Percentiles rank a stretch among this genome's conserved stretches.
These are phyloP conservation scores for Melanotaenia pygmaea DNA, from an alignment of 2,797 vertebrate species.

Conservation along the genomic window DNA sequence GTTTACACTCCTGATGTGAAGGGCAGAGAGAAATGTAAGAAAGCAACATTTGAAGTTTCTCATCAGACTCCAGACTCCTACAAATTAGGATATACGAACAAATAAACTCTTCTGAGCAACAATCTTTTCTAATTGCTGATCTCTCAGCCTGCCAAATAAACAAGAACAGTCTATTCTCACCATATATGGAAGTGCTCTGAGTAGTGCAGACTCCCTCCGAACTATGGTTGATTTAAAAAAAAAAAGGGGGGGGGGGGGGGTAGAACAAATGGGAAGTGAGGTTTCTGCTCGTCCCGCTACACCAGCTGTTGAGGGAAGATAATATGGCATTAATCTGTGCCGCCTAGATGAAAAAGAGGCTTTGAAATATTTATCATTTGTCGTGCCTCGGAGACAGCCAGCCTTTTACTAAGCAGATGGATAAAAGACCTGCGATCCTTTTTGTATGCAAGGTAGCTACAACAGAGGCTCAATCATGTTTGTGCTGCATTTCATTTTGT, in stretches of 20 bases:
- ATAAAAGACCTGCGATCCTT: slow-evolving; percentile 60
- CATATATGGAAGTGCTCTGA: slow-evolving; percentile 77
- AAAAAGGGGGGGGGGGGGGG: slow-evolving; percentile 41
- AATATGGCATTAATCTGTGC: slow-evolving; percentile 64
- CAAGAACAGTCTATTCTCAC: slow-evolving; percentile 53
- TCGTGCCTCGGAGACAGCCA: slow-evolving; percentile 38
- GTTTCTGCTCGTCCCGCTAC: slow-evolving; percentile 48
- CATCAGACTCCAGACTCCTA: neutral
- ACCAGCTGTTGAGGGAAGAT: slow-evolving; percentile 66
- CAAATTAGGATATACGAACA: neutral
- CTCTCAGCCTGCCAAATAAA: slow-evolving; percentile 23
- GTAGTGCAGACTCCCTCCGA: slow-evolving; percentile 23
- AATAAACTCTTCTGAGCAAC: neutral
- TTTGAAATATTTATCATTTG: slow-evolving; percentile 65
- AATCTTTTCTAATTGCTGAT: slow-evolving; percentile 24
- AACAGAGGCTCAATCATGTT: slow-evolving; percentile 61
- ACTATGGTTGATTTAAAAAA: slow-evolving; percentile 55
- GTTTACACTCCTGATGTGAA: slow-evolving; percentile 27
- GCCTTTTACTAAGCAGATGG: slow-evolving; percentile 62
- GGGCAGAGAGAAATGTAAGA: neutral
- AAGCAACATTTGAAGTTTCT: slow-evolving; percentile 2
- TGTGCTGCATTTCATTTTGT: slow-evolving; percentile 62
- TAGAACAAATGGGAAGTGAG: slow-evolving; percentile 72
- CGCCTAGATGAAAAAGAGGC: slow-evolving; percentile 47
- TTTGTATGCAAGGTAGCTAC: slow-evolving; percentile 58